Conservation (phyloP, 1,140 invertebrate genomes). For the Rhynchophorus ferrugineus region DNA sequence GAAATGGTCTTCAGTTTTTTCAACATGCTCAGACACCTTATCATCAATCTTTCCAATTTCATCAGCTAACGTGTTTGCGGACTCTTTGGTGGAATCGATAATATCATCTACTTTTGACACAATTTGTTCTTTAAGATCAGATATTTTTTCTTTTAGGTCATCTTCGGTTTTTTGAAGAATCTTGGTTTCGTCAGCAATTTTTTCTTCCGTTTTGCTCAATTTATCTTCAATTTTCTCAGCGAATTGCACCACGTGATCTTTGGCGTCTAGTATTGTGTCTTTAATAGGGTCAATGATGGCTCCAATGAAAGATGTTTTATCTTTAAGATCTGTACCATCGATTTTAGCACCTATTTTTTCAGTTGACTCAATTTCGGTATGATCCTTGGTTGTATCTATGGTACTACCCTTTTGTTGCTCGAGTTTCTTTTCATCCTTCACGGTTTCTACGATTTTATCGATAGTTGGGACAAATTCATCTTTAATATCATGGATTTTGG, state of each 20-base stretch:
- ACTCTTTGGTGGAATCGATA: too few relatives aligned
- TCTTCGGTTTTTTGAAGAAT: not conserved
- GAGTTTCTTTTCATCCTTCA: conserved; percentile 1
- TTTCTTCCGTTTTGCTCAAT: not conserved
- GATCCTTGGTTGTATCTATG: not conserved
- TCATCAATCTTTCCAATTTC: conserved; percentile 6
- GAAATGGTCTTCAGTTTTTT: conserved; percentile 1
- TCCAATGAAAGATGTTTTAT: too few relatives aligned
- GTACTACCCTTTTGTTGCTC: not conserved
- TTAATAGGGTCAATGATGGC: not conserved
- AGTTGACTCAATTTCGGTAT: not conserved
- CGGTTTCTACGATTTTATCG: conserved; percentile 1
- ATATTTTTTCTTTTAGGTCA: conserved; percentile 1
- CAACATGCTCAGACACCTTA: conserved; percentile 4
- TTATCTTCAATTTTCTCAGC: conserved; percentile 2
- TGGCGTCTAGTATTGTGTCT: not conserved
- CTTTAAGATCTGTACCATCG: too few relatives aligned
- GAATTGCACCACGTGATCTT: too few relatives aligned
- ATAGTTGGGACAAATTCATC: too few relatives aligned
- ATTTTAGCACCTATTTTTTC: not conserved
- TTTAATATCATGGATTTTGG: not conserved
- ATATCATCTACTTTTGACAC: too few relatives aligned
- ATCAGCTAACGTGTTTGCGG: not conserved
- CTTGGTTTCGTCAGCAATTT: not conserved
- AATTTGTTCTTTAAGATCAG: too few relatives aligned